A percentile compares a stretch with the other conserved stretches of the same genome.
Evolutionary conservation across 2,888 invertebrate species (phyloP).

Genomic region (Tuberolachnus salignus): DNA sequence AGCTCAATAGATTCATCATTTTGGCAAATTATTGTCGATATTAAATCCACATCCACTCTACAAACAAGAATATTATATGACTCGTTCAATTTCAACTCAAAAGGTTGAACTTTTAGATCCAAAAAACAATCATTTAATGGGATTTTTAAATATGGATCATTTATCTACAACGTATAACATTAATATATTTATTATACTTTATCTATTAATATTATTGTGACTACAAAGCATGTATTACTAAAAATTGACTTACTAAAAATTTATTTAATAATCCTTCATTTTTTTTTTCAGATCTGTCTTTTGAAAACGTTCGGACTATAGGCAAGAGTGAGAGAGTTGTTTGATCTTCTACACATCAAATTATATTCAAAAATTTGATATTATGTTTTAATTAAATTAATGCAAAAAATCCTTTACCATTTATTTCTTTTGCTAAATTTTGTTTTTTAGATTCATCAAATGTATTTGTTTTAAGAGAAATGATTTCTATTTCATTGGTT

Average conservation of each 20-base stretch:
- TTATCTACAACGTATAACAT: constrained; percentile 1
- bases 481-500: constrained; percentile 18
- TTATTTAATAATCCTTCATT: constrained; percentile 17
- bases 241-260: constrained; percentile 22
- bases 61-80: constrained; percentile 15
- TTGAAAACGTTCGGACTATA: too few relatives aligned
- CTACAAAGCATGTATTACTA: not conserved
- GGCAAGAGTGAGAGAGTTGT: too few relatives aligned
- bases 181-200: not conserved
- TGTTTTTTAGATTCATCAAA: not conserved
- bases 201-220: not conserved
- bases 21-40: constrained; percentile 27
- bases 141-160: constrained; percentile 15
- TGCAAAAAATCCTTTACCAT: not conserved
- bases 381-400: not conserved
- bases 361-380: not conserved
- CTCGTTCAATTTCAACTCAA: not conserved
- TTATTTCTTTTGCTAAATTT: not conserved
- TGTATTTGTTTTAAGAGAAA: constrained; percentile 13
- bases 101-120: constrained; percentile 1
- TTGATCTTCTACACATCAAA: too few relatives aligned
- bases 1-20: not conserved
- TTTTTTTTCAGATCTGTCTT: not conserved
- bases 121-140: constrained; percentile 37
- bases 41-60: not conserved